A percentile compares a stretch with the other conserved stretches of the same genome.
These are phyloP conservation scores for Trichosurus vulpecula DNA, from an alignment of 2,797 vertebrate genomes.

Conservation along the genomic window DNA sequence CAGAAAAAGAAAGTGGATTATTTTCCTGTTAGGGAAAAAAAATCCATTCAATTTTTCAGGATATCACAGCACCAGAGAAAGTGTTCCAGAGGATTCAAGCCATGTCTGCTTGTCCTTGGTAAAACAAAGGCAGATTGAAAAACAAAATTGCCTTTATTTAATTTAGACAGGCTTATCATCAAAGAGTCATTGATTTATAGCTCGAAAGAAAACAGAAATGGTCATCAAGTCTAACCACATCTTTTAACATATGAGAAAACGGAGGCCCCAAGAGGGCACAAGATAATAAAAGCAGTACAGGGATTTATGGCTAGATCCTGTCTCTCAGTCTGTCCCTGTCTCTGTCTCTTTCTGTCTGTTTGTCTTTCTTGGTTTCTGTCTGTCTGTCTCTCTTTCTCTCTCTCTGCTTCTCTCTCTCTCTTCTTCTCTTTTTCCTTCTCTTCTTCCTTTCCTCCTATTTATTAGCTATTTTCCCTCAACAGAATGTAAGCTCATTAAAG, in stretches of 20 bases:
- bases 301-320: background rate
- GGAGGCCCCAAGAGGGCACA: background rate
- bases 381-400: too few species aligned
- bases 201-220: background rate
- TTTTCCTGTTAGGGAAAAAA: slow-evolving; percentile 41
- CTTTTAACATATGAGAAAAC: background rate
- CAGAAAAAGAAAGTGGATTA: slow-evolving; percentile 18
- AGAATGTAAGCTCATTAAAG: too few species aligned
- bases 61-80: slow-evolving; percentile 40
- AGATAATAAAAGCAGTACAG: background rate
- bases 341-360: too few species aligned
- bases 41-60: slow-evolving; percentile 11
- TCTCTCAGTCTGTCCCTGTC: background rate
- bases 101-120: slow-evolving; percentile 8
- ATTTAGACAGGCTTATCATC: slow-evolving; percentile 26
- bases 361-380: too few species aligned
- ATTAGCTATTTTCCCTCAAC: background rate
- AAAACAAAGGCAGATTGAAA: slow-evolving; percentile 18
- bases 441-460: too few species aligned
- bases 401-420: too few species aligned
- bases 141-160: slow-evolving; percentile 4
- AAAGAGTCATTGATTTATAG: background rate
- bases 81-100: background rate
- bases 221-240: background rate
- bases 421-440: too few species aligned